phyloP scores from a whole-genome alignment of 1,140 invertebrate genomes.

The Cherax destructor region DNA sequence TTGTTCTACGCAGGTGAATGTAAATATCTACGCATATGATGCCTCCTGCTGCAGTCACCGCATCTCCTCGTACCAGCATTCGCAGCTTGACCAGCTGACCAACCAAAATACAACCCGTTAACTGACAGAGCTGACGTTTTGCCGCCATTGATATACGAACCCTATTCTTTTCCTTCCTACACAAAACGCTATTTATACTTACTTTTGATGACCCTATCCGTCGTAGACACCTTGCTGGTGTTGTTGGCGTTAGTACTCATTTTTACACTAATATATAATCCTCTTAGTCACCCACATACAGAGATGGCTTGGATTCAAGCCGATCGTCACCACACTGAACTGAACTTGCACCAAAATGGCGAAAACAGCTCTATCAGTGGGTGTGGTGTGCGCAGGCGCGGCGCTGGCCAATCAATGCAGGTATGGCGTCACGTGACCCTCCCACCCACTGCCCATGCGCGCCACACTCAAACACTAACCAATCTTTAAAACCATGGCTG shows the following conservation, averaged over 20 bases:
- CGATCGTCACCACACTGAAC: slow-evolving; percentile 69
- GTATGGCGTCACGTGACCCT: slow-evolving; percentile 65
- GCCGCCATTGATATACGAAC: slow-evolving; percentile 53
- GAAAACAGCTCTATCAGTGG: slow-evolving; percentile 63
- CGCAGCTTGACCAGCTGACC: background rate
- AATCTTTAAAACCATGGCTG: slow-evolving; percentile 31
- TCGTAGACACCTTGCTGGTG: slow-evolving; percentile 69
- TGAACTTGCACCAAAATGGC: slow-evolving; percentile 65
- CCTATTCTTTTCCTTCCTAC: slow-evolving; percentile 3
- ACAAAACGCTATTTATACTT: slow-evolving; percentile 45
- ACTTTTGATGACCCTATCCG: slow-evolving; percentile 70
- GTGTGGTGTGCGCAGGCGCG: slow-evolving; percentile 47
- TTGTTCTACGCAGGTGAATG: background rate
- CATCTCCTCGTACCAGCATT: background rate
- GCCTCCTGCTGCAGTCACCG: background rate
- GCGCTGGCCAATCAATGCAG: slow-evolving; percentile 67
- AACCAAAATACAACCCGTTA: slow-evolving; percentile 1
- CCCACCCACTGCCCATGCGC: slow-evolving; percentile 63
- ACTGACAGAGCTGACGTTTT: slow-evolving; percentile 51
- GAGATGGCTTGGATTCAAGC: slow-evolving; percentile 66
- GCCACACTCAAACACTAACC: slow-evolving; percentile 33
- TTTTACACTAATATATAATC: slow-evolving; percentile 70
- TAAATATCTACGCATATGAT: background rate
- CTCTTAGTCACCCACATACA: slow-evolving; percentile 70
- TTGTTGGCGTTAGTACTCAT: slow-evolving; percentile 71